Evolutionary conservation across 2,113 vertebrate species (phyloP).

Genomic region (Misgurnus mizolepis): DNA sequence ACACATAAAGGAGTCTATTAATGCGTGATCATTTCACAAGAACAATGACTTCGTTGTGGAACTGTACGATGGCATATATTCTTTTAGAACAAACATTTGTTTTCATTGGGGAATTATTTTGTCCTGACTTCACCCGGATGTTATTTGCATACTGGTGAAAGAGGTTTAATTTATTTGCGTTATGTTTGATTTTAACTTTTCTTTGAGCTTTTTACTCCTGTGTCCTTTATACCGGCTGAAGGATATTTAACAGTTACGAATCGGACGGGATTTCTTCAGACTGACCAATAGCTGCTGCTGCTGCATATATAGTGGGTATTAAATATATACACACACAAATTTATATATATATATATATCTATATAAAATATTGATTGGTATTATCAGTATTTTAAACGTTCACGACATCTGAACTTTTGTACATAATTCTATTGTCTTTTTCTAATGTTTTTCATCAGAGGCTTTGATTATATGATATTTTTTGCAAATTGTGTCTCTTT

Average conservation of each 20-base stretch:
- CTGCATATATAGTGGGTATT: slow-evolving; percentile 71
- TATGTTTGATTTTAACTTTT: slow-evolving; percentile 51
- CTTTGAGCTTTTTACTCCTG: slow-evolving; percentile 60
- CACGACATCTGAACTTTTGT: slow-evolving; percentile 46
- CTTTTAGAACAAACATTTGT: slow-evolving; percentile 72
- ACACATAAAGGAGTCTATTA: slow-evolving; percentile 68
- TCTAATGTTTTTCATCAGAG: slow-evolving; percentile 41
- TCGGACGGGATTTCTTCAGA: slow-evolving; percentile 81
- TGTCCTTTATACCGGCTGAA: slow-evolving; percentile 78
- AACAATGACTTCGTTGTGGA: slow-evolving; percentile 61
- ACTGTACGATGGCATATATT: slow-evolving; percentile 58
- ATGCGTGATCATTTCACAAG: slow-evolving; percentile 47
- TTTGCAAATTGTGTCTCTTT: slow-evolving; percentile 37
- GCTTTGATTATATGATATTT: slow-evolving; percentile 40
- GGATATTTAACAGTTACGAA: slow-evolving; percentile 81
- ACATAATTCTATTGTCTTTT: slow-evolving; percentile 48
- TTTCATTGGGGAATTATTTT: slow-evolving; percentile 58
- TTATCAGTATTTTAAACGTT: slow-evolving; percentile 70
- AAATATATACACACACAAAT: slow-evolving; percentile 15
- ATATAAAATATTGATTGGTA: slow-evolving; percentile 67
- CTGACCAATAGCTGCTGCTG: slow-evolving; percentile 97
- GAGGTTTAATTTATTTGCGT: slow-evolving; percentile 78
- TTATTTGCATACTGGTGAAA: slow-evolving; percentile 60
- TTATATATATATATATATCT: slow-evolving; percentile 66
- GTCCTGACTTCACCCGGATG: slow-evolving; percentile 69